Base-by-base conservation (phyloP, 2,113 vertebrate genomes). In the Xiphophorus hellerii region DNA sequence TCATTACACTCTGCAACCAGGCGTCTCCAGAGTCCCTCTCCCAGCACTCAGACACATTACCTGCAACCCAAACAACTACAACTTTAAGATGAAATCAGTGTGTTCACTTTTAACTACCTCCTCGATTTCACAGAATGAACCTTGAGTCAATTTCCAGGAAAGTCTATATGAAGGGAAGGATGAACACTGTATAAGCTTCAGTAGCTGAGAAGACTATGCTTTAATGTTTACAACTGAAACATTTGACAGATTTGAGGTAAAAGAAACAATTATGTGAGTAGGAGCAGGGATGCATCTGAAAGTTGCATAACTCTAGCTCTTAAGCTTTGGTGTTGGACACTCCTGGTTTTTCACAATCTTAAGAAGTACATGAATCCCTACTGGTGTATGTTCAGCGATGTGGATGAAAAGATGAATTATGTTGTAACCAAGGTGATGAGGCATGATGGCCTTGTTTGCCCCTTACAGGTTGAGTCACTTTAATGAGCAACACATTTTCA, bases 1-100 rank as follows among this genome's bases (percentile, higher is more conserved):
- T 88, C 78, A 90, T 88, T 82, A 82, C 65, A 82, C 78, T 61
- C 58, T 11, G 54, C 62, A 81, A 83, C 84, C 69, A 84, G 80
- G 74, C 77, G 78, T 81, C 68, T 79, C 78, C 72, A 54, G 74
- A 27, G 69, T 74, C 71, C 78, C 70, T 78, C 69, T 77, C 29
- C 58, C 75, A 12, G 61, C 76, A 67, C 70, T 78, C 77, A 68
- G 71, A 79, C 70, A 70, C 80, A 88, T 83, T 78, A 80, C 44
- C 78, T 78, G 67, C 74, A 77, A 65, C 69, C 44, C 51, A 81
- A 81, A 86, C 81, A 77, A 62, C 71, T 39, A 22, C 31, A 11
- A 62, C 73, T 77, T 66, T 83, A 37, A 80, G 68, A 80, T 78
- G 44, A 30, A 86, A 89, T 83, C 76, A 78, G 31, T 82, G 72